Evolutionary conservation across 2,113 vertebrate species (phyloP).

Genomic region (Trochalopteron elliotii): DNA sequence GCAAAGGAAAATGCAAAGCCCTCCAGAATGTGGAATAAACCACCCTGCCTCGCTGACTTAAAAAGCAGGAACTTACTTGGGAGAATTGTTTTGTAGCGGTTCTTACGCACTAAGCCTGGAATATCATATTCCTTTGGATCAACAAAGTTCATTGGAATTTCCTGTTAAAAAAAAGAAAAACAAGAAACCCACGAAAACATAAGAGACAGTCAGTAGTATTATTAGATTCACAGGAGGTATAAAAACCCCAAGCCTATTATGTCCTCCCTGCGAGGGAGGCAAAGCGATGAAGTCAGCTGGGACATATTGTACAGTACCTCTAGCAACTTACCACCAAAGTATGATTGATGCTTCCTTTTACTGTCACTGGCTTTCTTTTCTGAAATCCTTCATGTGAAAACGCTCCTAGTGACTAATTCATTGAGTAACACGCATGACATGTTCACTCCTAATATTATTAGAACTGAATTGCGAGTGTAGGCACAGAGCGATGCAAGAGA

Average conservation of each 20-base stretch:
- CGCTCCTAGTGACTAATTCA: background rate
- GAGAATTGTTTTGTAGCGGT: conserved; percentile 98
- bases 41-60: background rate
- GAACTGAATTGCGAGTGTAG: background rate
- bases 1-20: background rate
- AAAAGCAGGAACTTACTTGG: conserved; percentile 86
- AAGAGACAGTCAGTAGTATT: background rate
- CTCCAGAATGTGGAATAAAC: background rate
- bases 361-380: conserved; percentile 15
- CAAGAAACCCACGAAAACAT: background rate
- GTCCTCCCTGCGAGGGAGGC: background rate
- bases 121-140: conserved; percentile 97
- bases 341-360: conserved; percentile 36
- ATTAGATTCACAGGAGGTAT: background rate
- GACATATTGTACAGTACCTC: background rate
- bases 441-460: conserved; percentile 27
- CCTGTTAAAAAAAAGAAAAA: conserved; percentile 71
- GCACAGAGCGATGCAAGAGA: background rate
- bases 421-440: background rate
- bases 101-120: conserved; percentile 96
- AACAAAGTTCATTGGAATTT: conserved; percentile 99
- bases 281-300: conserved; percentile 18
- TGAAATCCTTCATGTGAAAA: conserved; percentile 33
- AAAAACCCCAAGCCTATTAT: background rate
- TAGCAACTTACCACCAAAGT: background rate